These are phyloP conservation scores for Aphelocoma californica DNA, from an alignment of 2,797 vertebrate species.

Conservation along the genomic window DNA sequence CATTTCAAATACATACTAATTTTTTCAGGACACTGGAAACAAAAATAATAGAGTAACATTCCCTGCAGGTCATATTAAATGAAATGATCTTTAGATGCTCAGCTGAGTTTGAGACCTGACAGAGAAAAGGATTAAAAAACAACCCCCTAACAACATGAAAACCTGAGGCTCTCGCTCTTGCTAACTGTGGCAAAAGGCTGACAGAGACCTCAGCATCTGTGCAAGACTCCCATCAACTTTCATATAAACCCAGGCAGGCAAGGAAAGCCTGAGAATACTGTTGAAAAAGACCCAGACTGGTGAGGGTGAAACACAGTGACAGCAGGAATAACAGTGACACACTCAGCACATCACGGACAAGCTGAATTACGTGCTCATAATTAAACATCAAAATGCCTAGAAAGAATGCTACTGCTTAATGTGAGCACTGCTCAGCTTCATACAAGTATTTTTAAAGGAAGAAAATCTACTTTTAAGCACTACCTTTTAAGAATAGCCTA, in stretches of 20 bases:
- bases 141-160: neutral
- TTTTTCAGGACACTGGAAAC: neutral
- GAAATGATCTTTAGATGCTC: neutral
- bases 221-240: neutral
- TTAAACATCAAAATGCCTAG: neutral
- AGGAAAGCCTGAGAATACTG: neutral
- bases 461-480: neutral
- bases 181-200: neutral
- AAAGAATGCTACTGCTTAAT: neutral
- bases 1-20: neutral
- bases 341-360: fast-evolving
- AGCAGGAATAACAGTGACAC: neutral
- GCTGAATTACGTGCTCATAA: neutral
- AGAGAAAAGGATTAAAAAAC: neutral
- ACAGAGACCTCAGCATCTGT: neutral
- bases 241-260: neutral
- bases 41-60: neutral
- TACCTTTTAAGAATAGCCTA: neutral
- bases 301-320: neutral
- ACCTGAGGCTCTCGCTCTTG: neutral
- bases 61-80: neutral
- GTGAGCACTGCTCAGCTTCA: neutral
- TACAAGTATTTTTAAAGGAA: neutral
- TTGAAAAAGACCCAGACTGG: neutral
- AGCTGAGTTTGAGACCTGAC: neutral